Conservation (phyloP, 2,888 invertebrate genomes). For the Alsophila aescularia region DNA sequence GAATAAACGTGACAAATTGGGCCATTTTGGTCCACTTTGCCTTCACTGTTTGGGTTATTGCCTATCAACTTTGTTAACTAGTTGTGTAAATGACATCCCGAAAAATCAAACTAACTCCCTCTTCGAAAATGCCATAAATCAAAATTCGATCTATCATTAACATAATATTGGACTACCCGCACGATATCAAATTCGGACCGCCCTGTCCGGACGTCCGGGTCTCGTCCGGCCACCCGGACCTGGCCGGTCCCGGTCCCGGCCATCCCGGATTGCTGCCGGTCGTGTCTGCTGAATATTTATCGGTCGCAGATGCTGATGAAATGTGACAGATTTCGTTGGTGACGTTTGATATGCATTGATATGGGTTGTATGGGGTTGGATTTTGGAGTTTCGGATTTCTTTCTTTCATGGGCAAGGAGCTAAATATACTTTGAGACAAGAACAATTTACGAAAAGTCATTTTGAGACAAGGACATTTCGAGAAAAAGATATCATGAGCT, state of each 20-base stretch:
- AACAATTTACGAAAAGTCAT: no score
- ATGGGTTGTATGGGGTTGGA: no score
- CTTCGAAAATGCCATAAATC: constrained; percentile 4
- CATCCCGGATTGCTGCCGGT: constrained; percentile 28
- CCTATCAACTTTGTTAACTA: no score
- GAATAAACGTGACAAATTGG: no score
- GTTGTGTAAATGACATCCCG: no score
- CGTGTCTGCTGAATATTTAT: constrained; percentile 61
- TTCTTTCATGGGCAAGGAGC: no score
- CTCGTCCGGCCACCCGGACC: constrained; percentile 33
- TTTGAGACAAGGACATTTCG: no score
- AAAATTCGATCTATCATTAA: constrained; percentile 32
- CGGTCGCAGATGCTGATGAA: constrained; percentile 39
- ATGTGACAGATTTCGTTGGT: constrained; percentile 44
- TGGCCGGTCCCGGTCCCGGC: constrained; percentile 19
- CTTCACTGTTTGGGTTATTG: no score
- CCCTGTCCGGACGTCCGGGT: constrained; percentile 24
- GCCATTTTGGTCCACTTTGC: no score
- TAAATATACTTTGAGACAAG: no score
- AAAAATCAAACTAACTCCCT: background rate
- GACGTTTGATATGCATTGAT: constrained; percentile 1
- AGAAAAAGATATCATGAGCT: no score
- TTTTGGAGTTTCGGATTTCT: no score
- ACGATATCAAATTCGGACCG: constrained; percentile 51
- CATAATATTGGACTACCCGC: constrained; percentile 32